Conservation (phyloP, 1,140 invertebrate genomes). For the Prorops nasuta region DNA sequence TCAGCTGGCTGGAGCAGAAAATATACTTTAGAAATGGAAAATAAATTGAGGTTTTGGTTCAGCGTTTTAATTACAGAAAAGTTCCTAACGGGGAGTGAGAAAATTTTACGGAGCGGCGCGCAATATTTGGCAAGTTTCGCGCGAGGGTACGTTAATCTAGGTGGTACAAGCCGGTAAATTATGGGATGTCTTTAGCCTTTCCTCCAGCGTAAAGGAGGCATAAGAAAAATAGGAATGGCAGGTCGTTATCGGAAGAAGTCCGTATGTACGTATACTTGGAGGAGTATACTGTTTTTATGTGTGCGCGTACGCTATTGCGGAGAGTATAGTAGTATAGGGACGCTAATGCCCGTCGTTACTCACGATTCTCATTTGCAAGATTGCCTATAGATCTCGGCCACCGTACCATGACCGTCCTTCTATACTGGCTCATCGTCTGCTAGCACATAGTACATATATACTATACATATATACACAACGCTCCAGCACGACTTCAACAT, state of each 20-base stretch:
- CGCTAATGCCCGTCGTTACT: conserved; percentile 53
- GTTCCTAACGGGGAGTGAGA: too few relatives aligned
- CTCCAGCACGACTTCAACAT: too few relatives aligned
- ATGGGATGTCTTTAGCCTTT: conserved; percentile 13
- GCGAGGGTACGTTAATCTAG: conserved; percentile 9
- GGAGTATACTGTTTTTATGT: conserved; percentile 18
- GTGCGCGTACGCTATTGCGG: conserved; percentile 9
- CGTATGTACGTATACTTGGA: conserved; percentile 23
- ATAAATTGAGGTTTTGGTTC: too few relatives aligned
- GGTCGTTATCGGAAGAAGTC: conserved; percentile 27
- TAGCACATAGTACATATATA: too few relatives aligned
- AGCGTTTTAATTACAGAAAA: too few relatives aligned
- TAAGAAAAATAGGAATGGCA: conserved; percentile 30
- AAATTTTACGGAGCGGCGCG: too few relatives aligned
- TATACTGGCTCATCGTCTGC: conserved; percentile 25
- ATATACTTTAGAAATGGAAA: too few relatives aligned
- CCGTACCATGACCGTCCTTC: conserved; percentile 47
- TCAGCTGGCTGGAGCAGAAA: too few relatives aligned
- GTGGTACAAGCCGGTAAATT: conserved; percentile 1
- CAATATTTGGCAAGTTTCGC: too few relatives aligned
- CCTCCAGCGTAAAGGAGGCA: conserved; percentile 10
- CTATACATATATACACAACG: too few relatives aligned
- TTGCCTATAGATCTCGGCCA: conserved; percentile 54
- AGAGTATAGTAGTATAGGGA: conserved; percentile 28
- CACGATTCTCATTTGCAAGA: conserved; percentile 56